phyloP scores from a whole-genome alignment of 2,113 vertebrate genomes.

The Leucosticte australis region DNA sequence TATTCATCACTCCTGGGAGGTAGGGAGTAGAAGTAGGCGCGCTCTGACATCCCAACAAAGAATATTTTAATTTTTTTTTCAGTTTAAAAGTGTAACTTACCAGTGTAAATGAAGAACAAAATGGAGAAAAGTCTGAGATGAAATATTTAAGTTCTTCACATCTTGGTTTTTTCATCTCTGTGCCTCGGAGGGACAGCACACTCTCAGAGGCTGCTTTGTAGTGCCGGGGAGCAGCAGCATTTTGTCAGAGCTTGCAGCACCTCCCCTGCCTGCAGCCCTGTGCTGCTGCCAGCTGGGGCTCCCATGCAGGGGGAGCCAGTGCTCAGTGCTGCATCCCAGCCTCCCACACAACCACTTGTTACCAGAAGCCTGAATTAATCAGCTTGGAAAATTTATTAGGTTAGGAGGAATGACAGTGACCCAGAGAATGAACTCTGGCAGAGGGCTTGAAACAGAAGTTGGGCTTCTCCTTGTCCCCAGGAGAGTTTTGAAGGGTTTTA shows the following conservation, averaged over 20 bases:
- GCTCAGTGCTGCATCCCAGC: background rate
- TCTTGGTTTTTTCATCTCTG: background rate
- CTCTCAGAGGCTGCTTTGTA: background rate
- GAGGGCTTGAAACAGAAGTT: background rate
- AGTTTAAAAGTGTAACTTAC: background rate
- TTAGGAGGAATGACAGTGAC: background rate
- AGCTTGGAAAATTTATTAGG: background rate
- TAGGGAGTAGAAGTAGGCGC: background rate
- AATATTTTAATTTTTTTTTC: background rate
- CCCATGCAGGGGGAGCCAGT: rapidly evolving
- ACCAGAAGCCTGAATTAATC: background rate
- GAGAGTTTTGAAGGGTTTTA: constrained; percentile 11
- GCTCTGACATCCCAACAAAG: background rate
- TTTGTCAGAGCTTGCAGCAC: background rate
- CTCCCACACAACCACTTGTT: background rate
- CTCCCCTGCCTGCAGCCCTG: background rate
- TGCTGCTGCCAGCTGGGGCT: background rate
- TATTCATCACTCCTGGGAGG: background rate
- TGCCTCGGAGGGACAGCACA: background rate
- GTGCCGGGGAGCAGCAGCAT: background rate
- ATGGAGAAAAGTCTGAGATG: background rate
- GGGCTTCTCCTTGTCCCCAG: background rate
- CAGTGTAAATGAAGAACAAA: constrained; percentile 36
- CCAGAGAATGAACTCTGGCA: background rate
- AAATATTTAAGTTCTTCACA: background rate